phyloP scores from a whole-genome alignment of 2,113 vertebrate species.

The Phylloscopus trochilus region DNA sequence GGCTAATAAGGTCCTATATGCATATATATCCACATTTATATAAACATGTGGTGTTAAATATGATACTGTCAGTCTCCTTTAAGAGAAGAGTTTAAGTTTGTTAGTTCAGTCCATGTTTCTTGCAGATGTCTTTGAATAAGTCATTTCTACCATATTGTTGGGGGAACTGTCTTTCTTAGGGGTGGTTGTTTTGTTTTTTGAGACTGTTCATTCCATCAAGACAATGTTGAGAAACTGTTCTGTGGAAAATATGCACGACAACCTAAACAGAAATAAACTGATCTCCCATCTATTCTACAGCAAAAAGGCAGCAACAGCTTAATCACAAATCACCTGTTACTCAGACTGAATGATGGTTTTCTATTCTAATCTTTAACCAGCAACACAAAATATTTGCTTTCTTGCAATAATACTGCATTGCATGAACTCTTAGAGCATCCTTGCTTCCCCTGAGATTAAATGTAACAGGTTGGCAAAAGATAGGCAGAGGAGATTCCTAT shows the following conservation, averaged over 20 bases:
- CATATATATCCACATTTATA: neutral
- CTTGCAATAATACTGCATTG: neutral
- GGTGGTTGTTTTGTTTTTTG: neutral
- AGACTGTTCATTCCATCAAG: neutral
- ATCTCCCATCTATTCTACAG: neutral
- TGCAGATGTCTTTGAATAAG: constrained; percentile 18
- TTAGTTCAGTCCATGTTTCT: neutral
- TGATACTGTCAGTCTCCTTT: neutral
- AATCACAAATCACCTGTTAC: neutral
- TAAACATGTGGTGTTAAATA: constrained; percentile 18
- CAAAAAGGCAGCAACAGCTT: neutral
- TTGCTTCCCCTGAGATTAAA: neutral
- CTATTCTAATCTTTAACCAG: neutral
- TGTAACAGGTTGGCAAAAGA: neutral
- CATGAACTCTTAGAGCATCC: neutral
- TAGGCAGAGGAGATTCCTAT: neutral
- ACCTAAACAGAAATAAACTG: neutral
- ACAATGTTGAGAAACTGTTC: neutral
- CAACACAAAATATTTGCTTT: neutral
- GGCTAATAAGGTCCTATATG: constrained; percentile 5
- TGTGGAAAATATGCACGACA: neutral
- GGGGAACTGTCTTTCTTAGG: neutral
- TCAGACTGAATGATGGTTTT: neutral
- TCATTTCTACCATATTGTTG: neutral
- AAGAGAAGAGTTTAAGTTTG: neutral